Evolutionary conservation across 2,888 invertebrate genomes (phyloP), one percentile per base, ranked within the genome.

Genomic region (Iselma pallidipennis): DNA sequence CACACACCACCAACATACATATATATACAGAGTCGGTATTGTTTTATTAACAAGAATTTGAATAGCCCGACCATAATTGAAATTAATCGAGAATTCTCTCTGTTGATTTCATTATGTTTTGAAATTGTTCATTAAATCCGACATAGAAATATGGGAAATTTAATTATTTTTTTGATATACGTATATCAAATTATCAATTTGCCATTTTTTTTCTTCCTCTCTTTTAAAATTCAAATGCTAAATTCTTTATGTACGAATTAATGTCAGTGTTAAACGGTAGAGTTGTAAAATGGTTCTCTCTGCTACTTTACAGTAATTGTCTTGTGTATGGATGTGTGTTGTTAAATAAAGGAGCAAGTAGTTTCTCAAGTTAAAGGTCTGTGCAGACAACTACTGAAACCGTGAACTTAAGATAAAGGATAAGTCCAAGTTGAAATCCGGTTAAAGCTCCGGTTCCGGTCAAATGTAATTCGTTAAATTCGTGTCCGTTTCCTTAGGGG

Each of bases 41-140:
- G 78, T 78, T 75, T 75, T 72, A 72, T 69, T 74, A 72, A 74
- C 76, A 75, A 74, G 74, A 74, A 73, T 74, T 71, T 74, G 73
- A 77, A 77, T 77, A 66, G 65, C 61, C 49, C 66, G 68, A 70
- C 71, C 76, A 77, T 76, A 78, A 78, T 72, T 75, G 75, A 76
- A 77, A 78, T 78, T 78, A 78, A 78, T 77, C 76, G 73, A 74
- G 78, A 76, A 71, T 70, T 70, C 72, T 71, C 75, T 71, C 74
- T 72, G 74, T 77, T 74, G 76, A 76, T 74, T 77, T 70, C 71
- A 72, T 73, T 69, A 67, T 69, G 67, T 65, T 71, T 71, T 66
- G 55, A 72, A 69, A 70, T 67, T 65, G 70, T 73, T 71, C 68
- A 72, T 61, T 66, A 67, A 65, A n/a, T 57, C 54, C 61, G 7